Conservation (phyloP, 2,888 invertebrate genomes). For the Gandaritis pyraliata region DNA sequence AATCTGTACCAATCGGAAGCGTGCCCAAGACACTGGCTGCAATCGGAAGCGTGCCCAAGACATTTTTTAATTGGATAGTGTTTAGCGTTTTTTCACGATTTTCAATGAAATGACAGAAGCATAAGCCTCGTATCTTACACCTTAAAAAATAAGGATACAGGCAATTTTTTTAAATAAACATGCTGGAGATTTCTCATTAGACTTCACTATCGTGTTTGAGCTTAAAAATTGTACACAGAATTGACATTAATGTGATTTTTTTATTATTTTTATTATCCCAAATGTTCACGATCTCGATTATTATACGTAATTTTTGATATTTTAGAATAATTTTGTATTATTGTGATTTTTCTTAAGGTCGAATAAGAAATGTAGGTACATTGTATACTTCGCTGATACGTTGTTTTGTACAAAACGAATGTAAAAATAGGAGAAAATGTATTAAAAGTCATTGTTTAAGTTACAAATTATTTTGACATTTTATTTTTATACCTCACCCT, state of each 20-base stretch:
- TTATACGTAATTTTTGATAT: slow-evolving; percentile 72
- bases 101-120: no score
- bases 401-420: slow-evolving; percentile 81
- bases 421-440: slow-evolving; percentile 78
- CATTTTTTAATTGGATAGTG: not conserved
- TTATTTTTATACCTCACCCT: slow-evolving; percentile 57
- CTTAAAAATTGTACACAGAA: slow-evolving; percentile 13
- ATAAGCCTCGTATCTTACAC: no score
- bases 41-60: no score
- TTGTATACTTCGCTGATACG: slow-evolving; percentile 70
- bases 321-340: slow-evolving; percentile 61
- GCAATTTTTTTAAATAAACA: no score
- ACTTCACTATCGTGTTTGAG: not conserved
- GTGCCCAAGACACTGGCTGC: no score
- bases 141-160: no score
- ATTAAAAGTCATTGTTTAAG: slow-evolving; percentile 83
- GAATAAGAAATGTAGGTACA: slow-evolving; percentile 57
- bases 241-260: slow-evolving; percentile 18
- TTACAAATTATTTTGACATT: slow-evolving; percentile 69
- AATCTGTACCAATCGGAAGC: no score
- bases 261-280: slow-evolving; percentile 46
- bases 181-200: no score
- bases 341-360: slow-evolving; percentile 64
- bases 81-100: not conserved
- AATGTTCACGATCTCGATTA: slow-evolving; percentile 67